phyloP scores from a whole-genome alignment of 2,797 vertebrate genomes.

The Allobates femoralis region DNA sequence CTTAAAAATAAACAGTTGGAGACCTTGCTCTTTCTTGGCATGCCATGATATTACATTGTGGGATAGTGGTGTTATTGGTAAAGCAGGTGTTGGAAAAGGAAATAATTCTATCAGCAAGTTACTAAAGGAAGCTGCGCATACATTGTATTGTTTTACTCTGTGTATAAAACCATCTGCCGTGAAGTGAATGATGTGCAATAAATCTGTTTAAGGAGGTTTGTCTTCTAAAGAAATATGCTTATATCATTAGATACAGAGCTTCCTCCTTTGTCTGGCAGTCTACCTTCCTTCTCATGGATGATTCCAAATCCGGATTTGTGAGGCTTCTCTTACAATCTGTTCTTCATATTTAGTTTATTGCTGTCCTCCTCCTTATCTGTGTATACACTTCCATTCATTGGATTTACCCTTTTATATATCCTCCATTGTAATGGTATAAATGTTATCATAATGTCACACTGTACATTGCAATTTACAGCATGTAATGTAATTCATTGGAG shows the following conservation, averaged over 20 bases:
- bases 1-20: background rate
- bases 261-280: slow-evolving; percentile 20
- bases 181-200: slow-evolving; percentile 33
- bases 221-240: slow-evolving; percentile 41
- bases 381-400: slow-evolving; percentile 7
- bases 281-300: background rate
- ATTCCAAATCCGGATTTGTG: slow-evolving; percentile 19
- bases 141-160: background rate
- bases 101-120: slow-evolving; percentile 4
- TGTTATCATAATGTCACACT: background rate
- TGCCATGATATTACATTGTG: background rate
- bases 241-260: slow-evolving; percentile 25
- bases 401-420: background rate
- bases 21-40: background rate
- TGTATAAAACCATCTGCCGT: slow-evolving; percentile 24
- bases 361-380: slow-evolving; percentile 2
- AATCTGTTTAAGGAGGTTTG: slow-evolving; percentile 51
- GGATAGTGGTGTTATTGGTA: background rate
- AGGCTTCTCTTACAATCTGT: slow-evolving; percentile 17
- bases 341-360: slow-evolving; percentile 24
- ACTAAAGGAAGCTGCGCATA: background rate
- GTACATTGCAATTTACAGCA: background rate
- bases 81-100: slow-evolving; percentile 7
- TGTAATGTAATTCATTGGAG: background rate
- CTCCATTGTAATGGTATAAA: background rate